phyloP scores from a whole-genome alignment of 2,113 vertebrate species.

The Pomatorhinus ruficollis region DNA sequence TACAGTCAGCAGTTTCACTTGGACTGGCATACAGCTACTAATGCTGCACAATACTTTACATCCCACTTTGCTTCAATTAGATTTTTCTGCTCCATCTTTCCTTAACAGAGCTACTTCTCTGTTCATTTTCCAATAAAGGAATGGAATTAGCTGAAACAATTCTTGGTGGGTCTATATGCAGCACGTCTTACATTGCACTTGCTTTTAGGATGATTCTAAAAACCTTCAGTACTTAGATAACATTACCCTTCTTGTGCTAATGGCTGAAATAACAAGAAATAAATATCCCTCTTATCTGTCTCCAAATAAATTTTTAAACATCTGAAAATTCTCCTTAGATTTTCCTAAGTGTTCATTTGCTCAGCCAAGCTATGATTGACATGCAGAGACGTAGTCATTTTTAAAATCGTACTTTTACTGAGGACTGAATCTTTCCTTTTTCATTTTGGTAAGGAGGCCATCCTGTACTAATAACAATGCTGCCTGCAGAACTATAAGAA shows the following conservation, averaged over 20 bases:
- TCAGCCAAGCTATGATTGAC: not conserved
- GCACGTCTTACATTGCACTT: not conserved
- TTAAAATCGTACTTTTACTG: not conserved
- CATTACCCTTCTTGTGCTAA: not conserved
- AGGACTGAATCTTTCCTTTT: not conserved
- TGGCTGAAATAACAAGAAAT: not conserved
- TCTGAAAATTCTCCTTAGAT: not conserved
- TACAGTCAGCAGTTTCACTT: not conserved
- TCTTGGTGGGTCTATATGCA: not conserved
- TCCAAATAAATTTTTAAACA: not conserved
- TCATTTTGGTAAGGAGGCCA: not conserved
- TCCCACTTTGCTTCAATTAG: not conserved
- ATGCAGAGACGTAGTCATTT: not conserved
- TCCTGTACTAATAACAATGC: not conserved
- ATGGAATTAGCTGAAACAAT: not conserved
- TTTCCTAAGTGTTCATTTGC: not conserved
- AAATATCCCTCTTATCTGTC: not conserved
- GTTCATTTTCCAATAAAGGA: not conserved
- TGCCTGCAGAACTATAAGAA: not conserved
- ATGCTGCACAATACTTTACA: not conserved
- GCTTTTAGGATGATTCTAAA: not conserved
- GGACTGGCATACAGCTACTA: not conserved
- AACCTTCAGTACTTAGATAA: not conserved
- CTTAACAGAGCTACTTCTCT: not conserved
- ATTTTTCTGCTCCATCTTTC: not conserved